Conservation (phyloP, 2,797 vertebrate species). For the Pseudomugil gertrudae region DNA sequence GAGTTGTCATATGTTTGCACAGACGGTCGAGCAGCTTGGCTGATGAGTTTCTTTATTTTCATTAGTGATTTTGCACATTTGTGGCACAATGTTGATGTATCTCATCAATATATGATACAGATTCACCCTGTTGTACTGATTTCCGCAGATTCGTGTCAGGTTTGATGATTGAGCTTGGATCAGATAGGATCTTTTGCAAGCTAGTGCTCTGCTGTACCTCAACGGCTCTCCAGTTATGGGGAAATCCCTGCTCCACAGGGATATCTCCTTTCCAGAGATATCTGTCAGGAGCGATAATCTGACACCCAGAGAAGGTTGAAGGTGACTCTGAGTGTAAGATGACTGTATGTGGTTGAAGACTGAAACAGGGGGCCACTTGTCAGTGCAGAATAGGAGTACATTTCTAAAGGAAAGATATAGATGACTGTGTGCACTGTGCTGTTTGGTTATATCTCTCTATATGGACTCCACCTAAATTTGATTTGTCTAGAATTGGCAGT, state of each 20-base stretch:
- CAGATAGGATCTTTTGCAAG: slow-evolving; percentile 42
- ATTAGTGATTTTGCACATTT: not conserved
- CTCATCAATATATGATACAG: not conserved
- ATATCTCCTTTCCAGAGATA: slow-evolving; percentile 71
- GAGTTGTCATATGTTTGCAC: not conserved
- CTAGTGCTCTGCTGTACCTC: slow-evolving; percentile 34
- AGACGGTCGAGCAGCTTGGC: not conserved
- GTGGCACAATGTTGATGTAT: not conserved
- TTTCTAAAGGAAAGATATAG: slow-evolving; percentile 27
- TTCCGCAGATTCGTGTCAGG: slow-evolving; percentile 34
- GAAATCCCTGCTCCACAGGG: slow-evolving; percentile 72
- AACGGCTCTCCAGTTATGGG: slow-evolving; percentile 63
- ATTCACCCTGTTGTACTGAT: slow-evolving; percentile 20
- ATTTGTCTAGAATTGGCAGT: slow-evolving; percentile 21
- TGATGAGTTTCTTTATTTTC: not conserved
- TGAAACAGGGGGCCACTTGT: slow-evolving; percentile 24
- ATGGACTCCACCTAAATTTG: slow-evolving; percentile 9
- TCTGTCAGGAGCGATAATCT: slow-evolving; percentile 67
- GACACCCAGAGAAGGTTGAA: slow-evolving; percentile 77
- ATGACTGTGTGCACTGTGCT: slow-evolving; percentile 16
- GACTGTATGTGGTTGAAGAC: slow-evolving; percentile 40
- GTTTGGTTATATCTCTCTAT: slow-evolving; percentile 16
- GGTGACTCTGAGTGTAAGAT: slow-evolving; percentile 65
- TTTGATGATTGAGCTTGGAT: slow-evolving; percentile 34
- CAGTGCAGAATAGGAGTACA: slow-evolving; percentile 9